Evolutionary conservation across 1,140 invertebrate genomes (phyloP).

Genomic region (Frieseomelitta varia): DNA sequence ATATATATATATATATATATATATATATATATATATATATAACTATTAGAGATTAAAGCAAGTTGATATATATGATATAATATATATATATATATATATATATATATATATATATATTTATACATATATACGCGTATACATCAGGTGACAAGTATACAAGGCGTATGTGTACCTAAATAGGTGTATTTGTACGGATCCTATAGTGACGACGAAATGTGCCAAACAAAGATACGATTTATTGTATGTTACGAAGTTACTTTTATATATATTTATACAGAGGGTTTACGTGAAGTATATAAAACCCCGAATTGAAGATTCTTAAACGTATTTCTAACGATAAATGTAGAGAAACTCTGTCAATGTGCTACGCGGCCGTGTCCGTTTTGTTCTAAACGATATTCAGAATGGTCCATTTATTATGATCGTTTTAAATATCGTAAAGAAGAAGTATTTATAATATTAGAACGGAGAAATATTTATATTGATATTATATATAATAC

Average conservation of each 20-base stretch:
- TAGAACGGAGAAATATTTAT: not conserved
- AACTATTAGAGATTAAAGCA: conserved; percentile 59
- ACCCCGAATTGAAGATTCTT: conserved; percentile 3
- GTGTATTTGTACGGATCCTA: conserved; percentile 56
- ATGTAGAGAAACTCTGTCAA: not conserved
- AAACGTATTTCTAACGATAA: not conserved
- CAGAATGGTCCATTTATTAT: not conserved
- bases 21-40: conserved; percentile 18
- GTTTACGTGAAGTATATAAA: conserved; percentile 4
- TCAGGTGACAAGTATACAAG: conserved; percentile 29
- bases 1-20: no score
- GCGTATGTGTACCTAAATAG: conserved; percentile 50
- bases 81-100: conserved; percentile 51
- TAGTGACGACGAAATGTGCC: conserved; percentile 71
- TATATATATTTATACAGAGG: conserved; percentile 55
- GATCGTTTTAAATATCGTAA: not conserved
- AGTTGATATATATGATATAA: conserved; percentile 53
- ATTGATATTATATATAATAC: not conserved
- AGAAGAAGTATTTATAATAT: no score
- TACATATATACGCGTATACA: conserved; percentile 33
- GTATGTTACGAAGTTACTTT: conserved; percentile 69
- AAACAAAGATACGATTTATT: conserved; percentile 74
- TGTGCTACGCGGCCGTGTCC: not conserved
- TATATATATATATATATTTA: conserved; percentile 35
- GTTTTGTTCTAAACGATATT: conserved; percentile 8